Percentiles rank a stretch among this genome's conserved stretches.
Conservation (phyloP, 2,888 invertebrate species). For the Xestia xanthographa region DNA sequence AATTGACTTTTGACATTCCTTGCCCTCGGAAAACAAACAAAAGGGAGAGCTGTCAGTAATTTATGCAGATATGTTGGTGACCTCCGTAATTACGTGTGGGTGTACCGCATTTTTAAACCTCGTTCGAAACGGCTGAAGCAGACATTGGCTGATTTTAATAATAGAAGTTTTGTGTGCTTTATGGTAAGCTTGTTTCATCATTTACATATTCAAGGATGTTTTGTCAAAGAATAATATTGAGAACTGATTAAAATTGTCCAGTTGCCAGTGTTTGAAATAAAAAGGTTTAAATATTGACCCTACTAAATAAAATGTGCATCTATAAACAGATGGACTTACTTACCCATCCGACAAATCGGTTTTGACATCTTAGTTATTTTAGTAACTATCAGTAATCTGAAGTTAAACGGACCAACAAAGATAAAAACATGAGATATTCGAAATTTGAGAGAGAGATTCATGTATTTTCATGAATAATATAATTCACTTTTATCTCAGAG, state of each 20-base stretch:
- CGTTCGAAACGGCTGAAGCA: conserved; percentile 7
- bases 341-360: background rate
- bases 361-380: background rate
- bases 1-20: conserved; percentile 50
- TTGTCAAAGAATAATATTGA: too few relatives aligned
- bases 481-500: conserved; percentile 54
- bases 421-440: conserved; percentile 30
- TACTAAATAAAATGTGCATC: background rate
- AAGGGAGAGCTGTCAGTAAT: conserved; percentile 69
- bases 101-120: conserved; percentile 53
- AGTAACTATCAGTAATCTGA: conserved; percentile 4
- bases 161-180: conserved; percentile 12
- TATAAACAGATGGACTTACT: background rate
- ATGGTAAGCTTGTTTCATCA: conserved; percentile 9
- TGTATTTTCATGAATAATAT: conserved; percentile 54
- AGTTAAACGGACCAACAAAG: conserved; percentile 28
- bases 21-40: conserved; percentile 66
- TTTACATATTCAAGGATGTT: background rate
- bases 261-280: background rate
- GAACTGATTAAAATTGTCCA: background rate
- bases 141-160: conserved; percentile 28
- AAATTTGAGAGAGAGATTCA: conserved; percentile 28
- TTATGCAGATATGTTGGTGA: conserved; percentile 64
- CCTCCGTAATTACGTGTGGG: conserved; percentile 63
- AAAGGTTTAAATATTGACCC: background rate